Percentiles rank a stretch among this genome's conserved stretches.
Evolutionary conservation across 2,888 invertebrate species (phyloP).

Genomic region (Epinotia brunnichana): DNA sequence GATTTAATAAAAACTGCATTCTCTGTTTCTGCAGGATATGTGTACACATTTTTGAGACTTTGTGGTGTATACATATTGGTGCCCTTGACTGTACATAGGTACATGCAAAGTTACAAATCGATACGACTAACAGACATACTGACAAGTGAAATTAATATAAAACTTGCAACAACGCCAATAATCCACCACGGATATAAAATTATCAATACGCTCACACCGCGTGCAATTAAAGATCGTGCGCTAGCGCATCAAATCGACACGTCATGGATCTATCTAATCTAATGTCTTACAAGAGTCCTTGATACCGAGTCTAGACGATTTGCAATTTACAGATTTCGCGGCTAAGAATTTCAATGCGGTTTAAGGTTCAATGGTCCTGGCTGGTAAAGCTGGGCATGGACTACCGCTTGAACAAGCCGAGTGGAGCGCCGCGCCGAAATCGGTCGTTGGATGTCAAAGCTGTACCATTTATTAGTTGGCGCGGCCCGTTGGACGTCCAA

Average conservation of each 20-base stretch:
- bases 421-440: too few relatives aligned
- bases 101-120: neutral
- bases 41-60: too few relatives aligned
- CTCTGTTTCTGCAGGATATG: too few relatives aligned
- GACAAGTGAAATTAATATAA: neutral
- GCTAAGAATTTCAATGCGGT: constrained; percentile 76
- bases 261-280: constrained; percentile 60
- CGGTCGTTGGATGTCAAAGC: too few relatives aligned
- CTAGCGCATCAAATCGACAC: constrained; percentile 68
- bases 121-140: neutral
- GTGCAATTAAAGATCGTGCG: constrained; percentile 60
- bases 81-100: too few relatives aligned
- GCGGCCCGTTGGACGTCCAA: too few relatives aligned
- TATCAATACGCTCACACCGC: constrained; percentile 54
- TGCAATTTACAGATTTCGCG: constrained; percentile 78
- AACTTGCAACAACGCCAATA: neutral
- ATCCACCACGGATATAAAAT: constrained; percentile 19
- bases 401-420: too few relatives aligned
- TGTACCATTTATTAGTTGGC: too few relatives aligned
- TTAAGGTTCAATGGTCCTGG: constrained; percentile 74
- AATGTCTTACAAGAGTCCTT: constrained; percentile 69
- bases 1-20: too few relatives aligned
- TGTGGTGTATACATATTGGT: too few relatives aligned
- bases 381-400: neutral
- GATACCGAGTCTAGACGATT: constrained; percentile 76